phyloP scores from a whole-genome alignment of 2,797 vertebrate species.

The Gallinago nigripennis region DNA sequence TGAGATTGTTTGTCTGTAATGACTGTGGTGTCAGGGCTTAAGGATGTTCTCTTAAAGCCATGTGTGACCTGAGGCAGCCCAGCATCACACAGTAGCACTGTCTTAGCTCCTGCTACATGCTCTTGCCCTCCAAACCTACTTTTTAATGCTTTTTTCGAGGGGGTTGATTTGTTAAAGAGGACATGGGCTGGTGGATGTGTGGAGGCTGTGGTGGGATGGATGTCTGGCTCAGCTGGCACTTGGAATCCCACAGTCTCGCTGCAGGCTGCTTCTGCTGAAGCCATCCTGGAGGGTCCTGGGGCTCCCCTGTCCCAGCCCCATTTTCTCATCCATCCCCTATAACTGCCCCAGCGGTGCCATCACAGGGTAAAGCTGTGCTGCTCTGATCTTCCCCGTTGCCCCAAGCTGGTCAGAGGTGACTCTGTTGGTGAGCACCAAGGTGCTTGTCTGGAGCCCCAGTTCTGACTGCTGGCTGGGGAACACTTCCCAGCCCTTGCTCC shows the following conservation, averaged over 20 bases:
- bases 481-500: neutral
- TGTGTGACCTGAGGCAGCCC: neutral
- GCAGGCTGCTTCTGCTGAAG: neutral
- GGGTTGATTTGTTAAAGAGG: neutral
- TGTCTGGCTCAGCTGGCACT: neutral
- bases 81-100: neutral
- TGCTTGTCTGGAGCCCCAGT: neutral
- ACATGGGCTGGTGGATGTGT: neutral
- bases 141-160: neutral
- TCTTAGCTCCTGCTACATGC: accelerated
- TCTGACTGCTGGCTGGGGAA: neutral
- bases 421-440: neutral
- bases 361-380: neutral
- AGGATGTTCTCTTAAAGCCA: neutral
- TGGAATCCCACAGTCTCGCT: neutral
- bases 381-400: neutral
- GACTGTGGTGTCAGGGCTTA: neutral
- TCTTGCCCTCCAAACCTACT: neutral
- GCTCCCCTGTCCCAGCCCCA: neutral
- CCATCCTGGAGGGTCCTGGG: no score
- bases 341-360: neutral
- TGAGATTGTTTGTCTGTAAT: neutral
- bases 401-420: neutral
- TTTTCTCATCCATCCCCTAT: neutral
- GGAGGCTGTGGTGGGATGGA: neutral